A percentile compares a stretch with the other conserved stretches of the same genome.
Evolutionary conservation across 2,888 invertebrate genomes (phyloP).

Genomic region (Chouioia cunea): DNA sequence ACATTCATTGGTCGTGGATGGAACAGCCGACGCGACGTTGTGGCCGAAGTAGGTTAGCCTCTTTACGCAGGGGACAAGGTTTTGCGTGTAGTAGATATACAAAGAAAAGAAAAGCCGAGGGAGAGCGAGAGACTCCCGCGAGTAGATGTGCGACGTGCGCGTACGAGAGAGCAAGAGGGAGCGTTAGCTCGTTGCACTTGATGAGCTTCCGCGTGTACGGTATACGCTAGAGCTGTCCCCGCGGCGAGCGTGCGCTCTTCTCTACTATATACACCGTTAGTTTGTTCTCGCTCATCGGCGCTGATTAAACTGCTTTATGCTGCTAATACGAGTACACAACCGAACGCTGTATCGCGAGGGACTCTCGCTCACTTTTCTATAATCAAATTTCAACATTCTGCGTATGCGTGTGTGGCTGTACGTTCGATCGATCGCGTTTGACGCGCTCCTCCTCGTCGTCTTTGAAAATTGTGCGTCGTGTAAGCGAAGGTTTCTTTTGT

Average conservation of each 20-base stretch:
- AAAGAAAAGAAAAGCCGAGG: background rate
- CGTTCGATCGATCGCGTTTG: too few relatives aligned
- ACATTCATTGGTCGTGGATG: too few relatives aligned
- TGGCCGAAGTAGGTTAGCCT: slow-evolving; percentile 25
- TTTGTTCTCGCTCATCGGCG: too few relatives aligned
- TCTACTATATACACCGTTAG: too few relatives aligned
- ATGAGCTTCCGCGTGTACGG: slow-evolving; percentile 31
- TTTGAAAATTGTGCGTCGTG: too few relatives aligned
- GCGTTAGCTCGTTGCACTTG: slow-evolving; percentile 25
- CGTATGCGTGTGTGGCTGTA: too few relatives aligned
- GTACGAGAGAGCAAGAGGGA: background rate
- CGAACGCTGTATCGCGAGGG: slow-evolving; percentile 8
- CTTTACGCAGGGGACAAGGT: slow-evolving; percentile 25
- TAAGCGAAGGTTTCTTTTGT: too few relatives aligned
- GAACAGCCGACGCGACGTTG: background rate
- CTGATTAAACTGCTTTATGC: slow-evolving; percentile 3
- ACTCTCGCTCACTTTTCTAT: too few relatives aligned
- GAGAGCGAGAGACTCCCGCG: background rate
- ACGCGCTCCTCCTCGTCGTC: too few relatives aligned
- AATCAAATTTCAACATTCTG: too few relatives aligned
- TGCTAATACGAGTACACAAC: slow-evolving; percentile 5
- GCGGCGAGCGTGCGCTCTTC: too few relatives aligned
- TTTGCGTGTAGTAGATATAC: slow-evolving; percentile 7
- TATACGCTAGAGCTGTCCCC: too few relatives aligned
- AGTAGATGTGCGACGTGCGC: background rate